Evolutionary conservation across 2,888 invertebrate species (phyloP).

Genomic region (Ptilodon capucinus): DNA sequence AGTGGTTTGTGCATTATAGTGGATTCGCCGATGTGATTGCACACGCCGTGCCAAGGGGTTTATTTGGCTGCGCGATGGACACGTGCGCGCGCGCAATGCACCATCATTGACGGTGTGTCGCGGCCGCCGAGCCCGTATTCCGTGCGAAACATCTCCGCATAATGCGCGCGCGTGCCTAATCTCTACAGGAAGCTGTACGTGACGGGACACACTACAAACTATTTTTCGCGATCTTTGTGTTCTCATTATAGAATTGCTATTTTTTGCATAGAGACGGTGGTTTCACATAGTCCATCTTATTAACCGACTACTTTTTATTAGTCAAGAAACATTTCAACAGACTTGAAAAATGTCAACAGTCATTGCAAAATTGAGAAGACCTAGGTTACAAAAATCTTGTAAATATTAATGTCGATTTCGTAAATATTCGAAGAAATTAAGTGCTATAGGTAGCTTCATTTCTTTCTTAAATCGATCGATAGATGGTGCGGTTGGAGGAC

Average conservation of each 20-base stretch:
- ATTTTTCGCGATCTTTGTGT: not conserved
- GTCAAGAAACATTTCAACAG: not conserved
- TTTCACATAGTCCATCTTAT: too few relatives aligned
- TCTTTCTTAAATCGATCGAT: too few relatives aligned
- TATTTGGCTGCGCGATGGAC: not conserved
- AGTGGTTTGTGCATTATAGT: too few relatives aligned
- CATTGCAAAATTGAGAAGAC: not conserved
- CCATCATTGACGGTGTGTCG: not conserved
- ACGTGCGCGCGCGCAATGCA: not conserved
- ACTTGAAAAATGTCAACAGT: not conserved
- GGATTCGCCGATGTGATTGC: too few relatives aligned
- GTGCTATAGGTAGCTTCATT: too few relatives aligned
- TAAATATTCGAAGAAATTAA: not conserved
- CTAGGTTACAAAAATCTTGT: not conserved
- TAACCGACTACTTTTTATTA: not conserved
- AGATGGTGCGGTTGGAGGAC: not conserved
- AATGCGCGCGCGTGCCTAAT: not conserved
- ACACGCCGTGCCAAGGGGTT: not conserved
- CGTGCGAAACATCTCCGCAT: not conserved
- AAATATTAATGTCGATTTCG: not conserved
- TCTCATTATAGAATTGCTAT: too few relatives aligned
- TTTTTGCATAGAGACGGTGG: too few relatives aligned
- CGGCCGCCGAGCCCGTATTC: not conserved
- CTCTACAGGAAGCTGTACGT: not conserved
- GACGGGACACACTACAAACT: not conserved